Evolutionary conservation across 2,113 vertebrate species (phyloP), one percentile per base, ranked within the genome.

Genomic region (Columbina picui): DNA sequence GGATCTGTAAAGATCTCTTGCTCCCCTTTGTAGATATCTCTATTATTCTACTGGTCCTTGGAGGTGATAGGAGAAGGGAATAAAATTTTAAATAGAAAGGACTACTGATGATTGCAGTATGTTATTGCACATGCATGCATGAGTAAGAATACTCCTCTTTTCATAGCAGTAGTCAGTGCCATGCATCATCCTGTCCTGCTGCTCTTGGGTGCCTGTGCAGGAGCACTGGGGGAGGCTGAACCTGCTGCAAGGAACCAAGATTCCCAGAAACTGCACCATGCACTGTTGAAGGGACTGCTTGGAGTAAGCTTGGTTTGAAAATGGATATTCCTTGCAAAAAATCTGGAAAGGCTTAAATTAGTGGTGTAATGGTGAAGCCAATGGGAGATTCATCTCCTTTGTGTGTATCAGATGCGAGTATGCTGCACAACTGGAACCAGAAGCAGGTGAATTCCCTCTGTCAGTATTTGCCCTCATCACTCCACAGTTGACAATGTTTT

Each of bases 21-120:
- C n/a, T 89, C 32, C 22, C 34, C 56, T 92, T 92, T 89, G 80
- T 69, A 80, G 83, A 91, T 82, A 81, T 92, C 80, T 95, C 94
- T 92, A n/a, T 97, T 94, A 88, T 82, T 91, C 49, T 76, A 14
- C 87, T 79, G 77, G 69, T 56, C 32, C 61, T 75, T 76, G 65
- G 39, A 81, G 63, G 52, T 63, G 25, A 61, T 60, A 12, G 10
- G 53, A 59, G 70, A 77, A 56, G 60, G 73, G 88, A 92, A 53
- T 75, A 52, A 81, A 61, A 63, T 83, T 74, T 87, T 50, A 64
- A 38, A 43, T 20, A 47, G 49, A 43, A 84, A 39, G 16, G 21
- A 23, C 55, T 8, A 5, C 38, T 76, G 71, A 71, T 1, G 1
- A 18, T 70, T 50, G 79, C 38, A 63, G 61, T 53, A 64, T 32